Conservation (phyloP, 2,113 vertebrate genomes). For the Meriones unguiculatus region DNA sequence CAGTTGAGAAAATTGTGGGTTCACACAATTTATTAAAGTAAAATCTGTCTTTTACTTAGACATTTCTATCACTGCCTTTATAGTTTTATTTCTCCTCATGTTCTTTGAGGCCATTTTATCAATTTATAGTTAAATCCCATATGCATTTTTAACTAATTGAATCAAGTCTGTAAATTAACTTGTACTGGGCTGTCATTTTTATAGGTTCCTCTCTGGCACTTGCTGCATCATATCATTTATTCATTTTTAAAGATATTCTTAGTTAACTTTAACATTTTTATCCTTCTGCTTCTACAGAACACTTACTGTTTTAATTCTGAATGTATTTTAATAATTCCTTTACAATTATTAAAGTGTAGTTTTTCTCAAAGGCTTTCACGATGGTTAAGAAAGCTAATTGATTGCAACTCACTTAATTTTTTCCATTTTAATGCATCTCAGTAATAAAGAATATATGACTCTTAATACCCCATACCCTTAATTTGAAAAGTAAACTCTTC, state of each 20-base stretch:
- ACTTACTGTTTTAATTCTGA: conserved; percentile 11
- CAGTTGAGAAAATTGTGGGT: background rate
- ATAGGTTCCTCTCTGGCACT: background rate
- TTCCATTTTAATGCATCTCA: background rate
- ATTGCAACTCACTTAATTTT: background rate
- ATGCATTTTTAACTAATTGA: conserved; percentile 21
- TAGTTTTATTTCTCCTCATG: background rate
- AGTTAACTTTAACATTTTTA: conserved; percentile 16
- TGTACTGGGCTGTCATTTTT: background rate
- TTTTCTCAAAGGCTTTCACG: background rate
- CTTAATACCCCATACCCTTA: background rate
- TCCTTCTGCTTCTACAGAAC: background rate
- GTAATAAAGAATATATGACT: background rate
- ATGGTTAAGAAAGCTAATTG: background rate
- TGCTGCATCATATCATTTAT: background rate
- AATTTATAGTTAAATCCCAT: background rate
- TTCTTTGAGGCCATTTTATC: background rate
- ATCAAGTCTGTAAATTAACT: conserved; percentile 55
- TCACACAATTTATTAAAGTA: background rate
- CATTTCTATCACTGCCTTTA: conserved; percentile 14
- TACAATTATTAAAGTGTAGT: background rate
- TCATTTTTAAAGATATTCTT: background rate
- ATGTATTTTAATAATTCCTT: background rate
- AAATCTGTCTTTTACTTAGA: background rate
- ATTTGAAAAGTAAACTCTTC: background rate